Evolutionary conservation across 1,140 invertebrate species (phyloP), one percentile per base, ranked within the genome.

Genomic region (Sinella curviseta): DNA sequence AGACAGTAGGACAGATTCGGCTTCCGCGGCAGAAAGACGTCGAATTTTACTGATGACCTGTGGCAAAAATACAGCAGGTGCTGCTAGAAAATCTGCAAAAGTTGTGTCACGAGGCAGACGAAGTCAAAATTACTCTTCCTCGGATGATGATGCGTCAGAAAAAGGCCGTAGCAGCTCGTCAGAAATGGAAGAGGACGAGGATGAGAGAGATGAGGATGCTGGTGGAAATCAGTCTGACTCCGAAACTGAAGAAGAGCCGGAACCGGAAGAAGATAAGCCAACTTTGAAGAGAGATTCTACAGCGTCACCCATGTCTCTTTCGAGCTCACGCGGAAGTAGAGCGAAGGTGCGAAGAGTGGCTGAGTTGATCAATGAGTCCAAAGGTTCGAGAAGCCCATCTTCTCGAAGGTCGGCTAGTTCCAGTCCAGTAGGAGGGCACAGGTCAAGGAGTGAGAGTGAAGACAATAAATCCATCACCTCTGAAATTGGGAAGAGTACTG

Each of bases 61-160:
- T 30, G 80, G 79, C 3, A 75, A 74, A 26, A 16, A 54, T 20
- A 75, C 74, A 1, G 77, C 80, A 65, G 80, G 80, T 26, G 82
- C 82, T 31, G 82, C 80, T 14, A 67, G 82, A 60, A 83, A 83
- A 76, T 81, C 80, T 31, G 82, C 82, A 16, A 65, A 80, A 36
- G 35, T 83, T 3, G 77, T 39, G 55, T 78, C 78, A 17, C 34
- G 78, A 8, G 36, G 77, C n/a, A 34, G 70, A 16, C 8, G 74
- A 39, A 36, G 39, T 26, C 24, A n/a, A 39, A 24, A 75, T 26
- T 77, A 65, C 28, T 78, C 77, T 20, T 75, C 70, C 0, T 78
- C 77, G 0, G 35, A 26, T 33, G 65, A 48, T 28, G 70, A 77
- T 28, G 31, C 78, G 24, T 55, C 73, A 2, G 55, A 31, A 74